These are phyloP conservation scores for Exocentrus adspersus DNA, from an alignment of 2,888 invertebrate genomes.

Conservation along the genomic window DNA sequence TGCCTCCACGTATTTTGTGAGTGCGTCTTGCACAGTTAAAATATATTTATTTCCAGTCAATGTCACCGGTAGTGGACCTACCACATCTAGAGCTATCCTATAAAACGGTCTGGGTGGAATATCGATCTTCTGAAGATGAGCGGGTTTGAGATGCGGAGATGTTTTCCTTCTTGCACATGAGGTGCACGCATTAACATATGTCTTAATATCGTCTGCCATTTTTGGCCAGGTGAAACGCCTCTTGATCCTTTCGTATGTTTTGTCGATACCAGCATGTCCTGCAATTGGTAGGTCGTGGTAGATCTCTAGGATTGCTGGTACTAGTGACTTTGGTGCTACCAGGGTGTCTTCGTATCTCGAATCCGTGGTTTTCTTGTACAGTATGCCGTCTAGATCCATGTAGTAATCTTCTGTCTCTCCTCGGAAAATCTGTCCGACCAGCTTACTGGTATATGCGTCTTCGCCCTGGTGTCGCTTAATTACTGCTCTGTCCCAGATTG, in stretches of 20 bases:
- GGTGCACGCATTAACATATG: conserved; percentile 42
- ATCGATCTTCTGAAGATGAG: conserved; percentile 40
- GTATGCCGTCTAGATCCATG: conserved; percentile 19
- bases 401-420: conserved; percentile 5
- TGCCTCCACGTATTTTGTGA: conserved; percentile 48
- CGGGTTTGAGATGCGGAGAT: conserved; percentile 34
- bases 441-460: not conserved
- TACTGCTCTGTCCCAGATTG: conserved; percentile 22
- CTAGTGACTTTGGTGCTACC: conserved; percentile 8
- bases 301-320: conserved; percentile 29
- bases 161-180: conserved; percentile 46
- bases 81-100: conserved; percentile 46
- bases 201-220: conserved; percentile 41
- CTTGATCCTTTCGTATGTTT: conserved; percentile 44
- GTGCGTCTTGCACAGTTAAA: conserved; percentile 47
- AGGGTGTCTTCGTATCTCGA: not conserved
- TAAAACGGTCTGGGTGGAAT: conserved; percentile 41
- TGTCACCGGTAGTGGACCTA: conserved; percentile 44
- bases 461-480: not conserved
- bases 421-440: not conserved
- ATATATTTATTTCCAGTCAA: conserved; percentile 46
- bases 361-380: not conserved
- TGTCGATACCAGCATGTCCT: conserved; percentile 49
- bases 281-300: conserved; percentile 43
- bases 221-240: conserved; percentile 45